Percentiles rank a stretch among this genome's conserved stretches.
Evolutionary conservation across 2,888 invertebrate genomes (phyloP).

Genomic region (Pomacea canaliculata): DNA sequence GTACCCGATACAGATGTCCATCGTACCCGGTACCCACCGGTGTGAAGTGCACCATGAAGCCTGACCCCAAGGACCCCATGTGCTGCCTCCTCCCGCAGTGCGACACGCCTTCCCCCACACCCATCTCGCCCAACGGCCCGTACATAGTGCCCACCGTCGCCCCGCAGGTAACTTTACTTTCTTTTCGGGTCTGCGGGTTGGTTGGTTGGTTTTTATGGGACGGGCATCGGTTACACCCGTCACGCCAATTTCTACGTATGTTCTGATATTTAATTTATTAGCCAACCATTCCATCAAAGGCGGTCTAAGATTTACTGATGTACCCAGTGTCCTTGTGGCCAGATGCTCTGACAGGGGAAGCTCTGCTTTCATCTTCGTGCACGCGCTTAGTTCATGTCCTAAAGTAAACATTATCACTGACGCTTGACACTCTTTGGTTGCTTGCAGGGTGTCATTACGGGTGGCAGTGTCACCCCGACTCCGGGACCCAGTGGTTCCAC

Average conservation of each 20-base stretch:
- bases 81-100: constrained; percentile 30
- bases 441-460: constrained; percentile 38
- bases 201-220: constrained; percentile 29
- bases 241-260: neutral
- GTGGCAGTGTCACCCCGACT: constrained; percentile 39
- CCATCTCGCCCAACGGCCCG: constrained; percentile 10
- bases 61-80: constrained; percentile 31
- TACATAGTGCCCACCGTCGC: constrained; percentile 45
- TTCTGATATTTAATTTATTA: neutral
- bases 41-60: constrained; percentile 34
- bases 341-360: too few relatives aligned
- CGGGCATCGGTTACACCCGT: neutral
- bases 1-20: constrained; percentile 40
- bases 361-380: too few relatives aligned
- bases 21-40: constrained; percentile 43
- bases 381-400: too few relatives aligned
- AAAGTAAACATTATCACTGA: too few relatives aligned
- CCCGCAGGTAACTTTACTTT: constrained; percentile 27
- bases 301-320: too few relatives aligned
- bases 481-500: constrained; percentile 31
- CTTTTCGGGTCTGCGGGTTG: neutral
- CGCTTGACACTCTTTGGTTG: constrained; percentile 31
- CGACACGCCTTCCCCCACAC: constrained; percentile 10
- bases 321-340: too few relatives aligned
- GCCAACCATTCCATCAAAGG: too few relatives aligned